phyloP scores from a whole-genome alignment of 2,888 invertebrate genomes.

The Meiosimyza platycephala region DNA sequence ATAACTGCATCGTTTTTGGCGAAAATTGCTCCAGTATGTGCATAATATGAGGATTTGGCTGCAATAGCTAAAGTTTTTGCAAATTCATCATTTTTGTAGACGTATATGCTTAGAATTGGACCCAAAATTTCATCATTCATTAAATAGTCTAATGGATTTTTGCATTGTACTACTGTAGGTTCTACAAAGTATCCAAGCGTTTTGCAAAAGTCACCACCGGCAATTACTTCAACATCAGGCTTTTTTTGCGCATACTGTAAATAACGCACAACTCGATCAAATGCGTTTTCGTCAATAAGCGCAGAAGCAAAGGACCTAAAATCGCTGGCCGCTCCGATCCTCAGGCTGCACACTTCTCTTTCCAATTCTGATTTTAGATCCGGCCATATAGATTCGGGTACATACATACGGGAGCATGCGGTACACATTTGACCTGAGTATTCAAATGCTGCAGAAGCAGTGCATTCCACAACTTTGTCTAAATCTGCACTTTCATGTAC shows the following conservation, averaged over 20 bases:
- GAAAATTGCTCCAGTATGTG: slow-evolving; percentile 42
- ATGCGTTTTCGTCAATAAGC: slow-evolving; percentile 38
- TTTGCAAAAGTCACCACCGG: slow-evolving; percentile 42
- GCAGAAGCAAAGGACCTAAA: slow-evolving; percentile 40
- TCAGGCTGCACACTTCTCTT: slow-evolving; percentile 14
- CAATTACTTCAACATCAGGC: slow-evolving; percentile 59
- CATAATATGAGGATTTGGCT: slow-evolving; percentile 34
- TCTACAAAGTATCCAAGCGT: slow-evolving; percentile 43
- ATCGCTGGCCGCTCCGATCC: slow-evolving; percentile 45
- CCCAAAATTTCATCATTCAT: slow-evolving; percentile 43
- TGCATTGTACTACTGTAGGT: slow-evolving; percentile 42
- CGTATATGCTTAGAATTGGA: slow-evolving; percentile 43
- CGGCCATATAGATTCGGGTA: slow-evolving; percentile 85
- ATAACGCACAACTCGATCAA: slow-evolving; percentile 34
- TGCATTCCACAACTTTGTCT: slow-evolving; percentile 81
- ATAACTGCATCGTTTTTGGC: slow-evolving; percentile 72
- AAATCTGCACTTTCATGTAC: slow-evolving; percentile 89
- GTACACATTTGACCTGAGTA: slow-evolving; percentile 97
- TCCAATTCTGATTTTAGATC: slow-evolving; percentile 29
- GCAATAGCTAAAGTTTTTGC: slow-evolving; percentile 35
- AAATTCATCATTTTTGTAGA: slow-evolving; percentile 41
- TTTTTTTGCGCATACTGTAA: slow-evolving; percentile 35
- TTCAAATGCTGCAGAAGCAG: slow-evolving; percentile 91
- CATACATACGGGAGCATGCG: slow-evolving; percentile 92
- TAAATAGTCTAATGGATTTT: slow-evolving; percentile 40